These are phyloP conservation scores for Cebidichthys violaceus DNA, from an alignment of 2,113 vertebrate genomes.

Conservation along the genomic window DNA sequence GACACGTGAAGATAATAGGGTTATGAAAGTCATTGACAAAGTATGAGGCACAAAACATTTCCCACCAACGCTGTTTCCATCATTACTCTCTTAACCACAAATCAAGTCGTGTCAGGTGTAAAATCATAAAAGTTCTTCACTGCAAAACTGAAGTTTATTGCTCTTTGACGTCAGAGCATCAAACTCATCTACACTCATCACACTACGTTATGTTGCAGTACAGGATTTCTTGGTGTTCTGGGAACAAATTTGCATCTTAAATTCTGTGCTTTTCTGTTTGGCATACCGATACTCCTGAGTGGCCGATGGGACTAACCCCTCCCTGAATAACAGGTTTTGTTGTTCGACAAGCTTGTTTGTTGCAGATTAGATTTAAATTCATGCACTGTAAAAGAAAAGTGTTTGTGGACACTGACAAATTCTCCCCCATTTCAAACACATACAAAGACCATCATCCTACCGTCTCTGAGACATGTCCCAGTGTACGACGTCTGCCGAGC, in stretches of 20 bases:
- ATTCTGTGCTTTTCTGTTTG: neutral
- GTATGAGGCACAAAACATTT: neutral
- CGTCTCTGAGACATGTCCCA: slow-evolving; percentile 81
- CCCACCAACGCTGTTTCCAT: neutral
- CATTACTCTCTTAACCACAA: neutral
- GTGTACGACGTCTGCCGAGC: slow-evolving; percentile 76
- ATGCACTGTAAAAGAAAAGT: neutral
- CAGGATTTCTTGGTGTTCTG: neutral
- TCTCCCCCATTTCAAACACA: neutral
- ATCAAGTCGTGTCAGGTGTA: slow-evolving; percentile 5
- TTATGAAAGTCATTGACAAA: neutral
- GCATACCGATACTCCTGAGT: neutral
- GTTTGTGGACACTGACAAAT: neutral
- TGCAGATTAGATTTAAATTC: neutral
- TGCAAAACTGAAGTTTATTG: neutral
- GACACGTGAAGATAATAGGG: neutral
- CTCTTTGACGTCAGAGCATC: neutral
- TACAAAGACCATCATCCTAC: slow-evolving; percentile 50
- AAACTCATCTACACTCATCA: neutral
- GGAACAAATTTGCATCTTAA: neutral
- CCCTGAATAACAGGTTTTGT: slow-evolving; percentile 33
- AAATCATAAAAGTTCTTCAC: neutral
- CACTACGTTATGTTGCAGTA: neutral
- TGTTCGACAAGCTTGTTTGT: neutral
- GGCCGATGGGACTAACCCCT: neutral